Percentiles rank a stretch among this genome's conserved stretches.
Evolutionary conservation across 2,113 vertebrate genomes (phyloP).

Genomic region (Chiloscyllium plagiosum): DNA sequence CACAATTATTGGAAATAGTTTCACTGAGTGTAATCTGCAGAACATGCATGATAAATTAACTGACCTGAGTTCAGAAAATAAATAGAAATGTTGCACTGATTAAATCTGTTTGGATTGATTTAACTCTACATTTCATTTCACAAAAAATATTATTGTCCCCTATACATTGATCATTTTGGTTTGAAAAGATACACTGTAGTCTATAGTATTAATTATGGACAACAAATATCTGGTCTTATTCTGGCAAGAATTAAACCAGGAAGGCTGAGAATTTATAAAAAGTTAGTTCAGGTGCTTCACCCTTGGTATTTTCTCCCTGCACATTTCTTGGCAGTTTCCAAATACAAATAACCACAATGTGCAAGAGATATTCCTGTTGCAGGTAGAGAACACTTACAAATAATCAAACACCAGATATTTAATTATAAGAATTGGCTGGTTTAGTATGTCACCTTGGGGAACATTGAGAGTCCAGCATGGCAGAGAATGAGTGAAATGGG

Average conservation of each 20-base stretch:
- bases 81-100: background rate
- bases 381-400: background rate
- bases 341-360: background rate
- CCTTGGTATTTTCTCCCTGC: background rate
- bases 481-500: background rate
- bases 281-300: background rate
- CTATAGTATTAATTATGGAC: background rate
- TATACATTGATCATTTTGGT: background rate
- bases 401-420: background rate
- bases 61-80: background rate
- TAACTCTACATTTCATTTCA: background rate
- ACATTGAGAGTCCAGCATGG: background rate
- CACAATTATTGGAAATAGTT: background rate
- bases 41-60: background rate
- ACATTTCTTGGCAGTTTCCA: background rate
- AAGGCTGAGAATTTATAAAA: background rate
- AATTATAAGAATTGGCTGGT: background rate
- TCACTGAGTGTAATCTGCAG: background rate
- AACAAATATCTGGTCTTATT: background rate
- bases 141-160: background rate
- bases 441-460: background rate
- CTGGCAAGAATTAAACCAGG: background rate
- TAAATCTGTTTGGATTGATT: background rate
- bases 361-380: background rate
- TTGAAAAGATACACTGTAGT: background rate